phyloP scores from a whole-genome alignment of 2,113 vertebrate species.

The Hydropotes inermis region DNA sequence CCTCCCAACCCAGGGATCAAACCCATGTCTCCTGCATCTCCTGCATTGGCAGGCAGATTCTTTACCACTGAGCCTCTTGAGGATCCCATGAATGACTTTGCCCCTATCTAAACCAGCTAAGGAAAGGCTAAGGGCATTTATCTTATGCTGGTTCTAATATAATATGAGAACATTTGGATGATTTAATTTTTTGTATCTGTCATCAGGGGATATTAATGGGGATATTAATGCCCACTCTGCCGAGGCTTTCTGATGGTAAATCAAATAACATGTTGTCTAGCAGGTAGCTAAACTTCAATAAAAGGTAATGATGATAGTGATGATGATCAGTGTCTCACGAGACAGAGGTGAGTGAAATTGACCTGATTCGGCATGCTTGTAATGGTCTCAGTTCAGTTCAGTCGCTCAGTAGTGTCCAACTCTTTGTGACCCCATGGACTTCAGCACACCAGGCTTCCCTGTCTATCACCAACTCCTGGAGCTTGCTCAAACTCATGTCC shows the following conservation, averaged over 20 bases:
- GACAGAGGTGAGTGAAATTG: background rate
- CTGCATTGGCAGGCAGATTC: background rate
- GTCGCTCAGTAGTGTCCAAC: background rate
- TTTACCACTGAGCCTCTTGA: background rate
- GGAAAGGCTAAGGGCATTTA: background rate
- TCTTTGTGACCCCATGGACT: background rate
- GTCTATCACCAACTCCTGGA: background rate
- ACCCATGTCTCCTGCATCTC: background rate
- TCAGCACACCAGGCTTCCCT: background rate
- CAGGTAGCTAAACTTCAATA: background rate
- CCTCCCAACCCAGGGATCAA: background rate
- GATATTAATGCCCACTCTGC: background rate
- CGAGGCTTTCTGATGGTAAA: background rate
- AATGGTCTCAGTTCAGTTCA: background rate
- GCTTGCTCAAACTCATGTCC: background rate
- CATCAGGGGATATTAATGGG: background rate
- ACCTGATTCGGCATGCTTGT: background rate
- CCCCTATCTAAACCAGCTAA: background rate
- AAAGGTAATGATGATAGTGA: background rate
- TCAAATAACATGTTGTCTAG: background rate
- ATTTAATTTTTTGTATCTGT: conserved; percentile 34
- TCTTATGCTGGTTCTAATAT: background rate
- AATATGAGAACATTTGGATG: background rate
- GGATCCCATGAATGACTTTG: background rate
- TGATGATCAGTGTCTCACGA: background rate